Base-by-base conservation (phyloP, 2,888 invertebrate genomes). In the Eristalis tenax region DNA sequence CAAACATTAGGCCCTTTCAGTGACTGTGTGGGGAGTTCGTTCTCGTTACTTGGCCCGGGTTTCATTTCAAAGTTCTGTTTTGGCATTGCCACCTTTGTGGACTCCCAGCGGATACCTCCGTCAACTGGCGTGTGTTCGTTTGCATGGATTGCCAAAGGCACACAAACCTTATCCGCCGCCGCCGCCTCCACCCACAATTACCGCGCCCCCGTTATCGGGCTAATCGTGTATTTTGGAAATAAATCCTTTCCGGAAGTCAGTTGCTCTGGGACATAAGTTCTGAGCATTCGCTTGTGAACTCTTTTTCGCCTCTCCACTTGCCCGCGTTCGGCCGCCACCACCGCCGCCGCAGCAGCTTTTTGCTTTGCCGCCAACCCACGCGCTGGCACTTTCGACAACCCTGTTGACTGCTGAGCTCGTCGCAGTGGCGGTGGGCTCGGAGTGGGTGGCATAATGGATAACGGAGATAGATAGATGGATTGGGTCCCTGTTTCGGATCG, bases 161-260 rank as follows among this genome's bases (percentile, higher is more conserved):
- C 18, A 50, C 15, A n/a, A n/a, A 18, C 43, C 43, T 2, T 6
- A 28, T 28, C 28, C 28, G 28, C 28, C 4, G 5, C 28, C 28
- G 28, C 28, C 28, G 5, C 5, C 28, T 13, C n/a, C 18, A 4
- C 43, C 43, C 8, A 18, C 18, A 26, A 26, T 26, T 3, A 26
- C 8, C 50, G 1, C 50, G 1, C 32, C 43, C 18, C 35, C n/a
- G 23, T 8, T 66, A 83, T 69, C 61, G 65, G 68, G 73, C 84
- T 88, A 88, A 88, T 88, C 88, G 84, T 88, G 84, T 88, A 81
- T 81, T 88, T 88, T 84, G 81, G 69, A 84, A 84, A 88, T 84
- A 88, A 88, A 88, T 88, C 88, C 84, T 70, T 84, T 88, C 84
- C 88, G 88, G 88, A 88, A 88, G 88, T 81, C 81, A 74, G 77